Evolutionary conservation across 2,113 vertebrate genomes (phyloP), one percentile per base, ranked within the genome.

Genomic region (Mastomys natalensis): DNA sequence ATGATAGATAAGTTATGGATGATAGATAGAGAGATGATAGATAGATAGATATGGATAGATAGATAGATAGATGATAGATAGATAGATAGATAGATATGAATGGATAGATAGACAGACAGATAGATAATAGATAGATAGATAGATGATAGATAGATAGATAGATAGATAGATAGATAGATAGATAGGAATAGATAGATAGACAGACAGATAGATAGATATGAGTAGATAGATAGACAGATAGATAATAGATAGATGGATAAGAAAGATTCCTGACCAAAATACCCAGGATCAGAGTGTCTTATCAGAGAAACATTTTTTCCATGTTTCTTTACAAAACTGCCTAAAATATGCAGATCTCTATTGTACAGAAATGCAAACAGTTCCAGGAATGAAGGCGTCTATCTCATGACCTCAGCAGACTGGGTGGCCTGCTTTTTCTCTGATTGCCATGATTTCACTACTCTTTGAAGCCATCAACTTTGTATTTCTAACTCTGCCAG

Each of bases 381-480:
- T 40, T 34, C 3, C 11, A 3, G 6, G 40, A 74, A 13, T 45
- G 60, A 60, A 60, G 34, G 40, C 31, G 37, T 68, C 37, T 66
- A 2, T 60, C 68, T 68, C 34, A 13, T n/a, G 51, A 86, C 89
- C 90, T 90, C 68, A 17, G 24, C 34, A 86, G 45, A 82, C 64
- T 29, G 1, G 9, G 48, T 89, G 84, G 45, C 55, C 84, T 66
- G 77, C n/a, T 34, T 93, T 31, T 89, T 84, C 12, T 37, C 68
- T 74, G 64, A 70, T 89, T 72, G 55, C 68, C 74, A 4, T 86
- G 66, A 90, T 90, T 91, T 37, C 40, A 31, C 53, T 87, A 74
- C 86, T 73, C 84, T 93, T 78, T 90, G 92, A 90, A 91, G 64
- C 81, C 88, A 62, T 90, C 84, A n/a, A 70, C 89, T 85, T 94